Evolutionary conservation across 1,140 invertebrate species (phyloP), one percentile per base, ranked within the genome.

Genomic region (Asbolus verrucosus): DNA sequence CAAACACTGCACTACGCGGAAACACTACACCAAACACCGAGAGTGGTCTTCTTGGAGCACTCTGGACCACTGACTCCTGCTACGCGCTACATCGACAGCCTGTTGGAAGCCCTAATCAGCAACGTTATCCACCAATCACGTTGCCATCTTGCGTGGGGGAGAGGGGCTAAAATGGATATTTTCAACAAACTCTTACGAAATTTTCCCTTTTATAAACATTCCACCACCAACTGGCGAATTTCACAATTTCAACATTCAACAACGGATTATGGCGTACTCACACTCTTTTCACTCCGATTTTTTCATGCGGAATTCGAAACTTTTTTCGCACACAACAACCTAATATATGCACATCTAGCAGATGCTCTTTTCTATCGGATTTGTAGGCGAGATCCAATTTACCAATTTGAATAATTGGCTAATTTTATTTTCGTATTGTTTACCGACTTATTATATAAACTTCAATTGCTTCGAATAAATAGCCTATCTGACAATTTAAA

Each of bases 401-500:
- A 65, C 36, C 62, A 65, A 65, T 65, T 65, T 65, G 62, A 65
- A 65, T 65, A 65, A 65, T 65, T 65, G 62, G 27, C 62, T 43
- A 65, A 43, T 65, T 65, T 65, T 65, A 65, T 43, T 43, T 43
- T 65, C 38, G 21, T 65, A 43, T 65, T 43, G 62, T 65, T 65
- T 65, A 46, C 62, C 46, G 38, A 43, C 62, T 65, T 65, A 65
- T 65, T 19, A 65, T 41, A 65, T 65, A 65, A 19, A 65, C 27
- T 41, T 18, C n/a, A 43, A 46, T 65, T 65, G 62, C 21, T 24
- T 43, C 18, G 39, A 54, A 27, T 27, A 16, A n/a, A 14, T n/a
- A n/a, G n/a, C n/a, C n/a, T n/a, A n/a, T n/a, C n/a, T n/a, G n/a
- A 14, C 21, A 54, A 19, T 54, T 54, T 27, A 54, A 11, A 27